Evolutionary conservation across 2,797 vertebrate genomes (phyloP).

Genomic region (Pyrrhura leucotis): DNA sequence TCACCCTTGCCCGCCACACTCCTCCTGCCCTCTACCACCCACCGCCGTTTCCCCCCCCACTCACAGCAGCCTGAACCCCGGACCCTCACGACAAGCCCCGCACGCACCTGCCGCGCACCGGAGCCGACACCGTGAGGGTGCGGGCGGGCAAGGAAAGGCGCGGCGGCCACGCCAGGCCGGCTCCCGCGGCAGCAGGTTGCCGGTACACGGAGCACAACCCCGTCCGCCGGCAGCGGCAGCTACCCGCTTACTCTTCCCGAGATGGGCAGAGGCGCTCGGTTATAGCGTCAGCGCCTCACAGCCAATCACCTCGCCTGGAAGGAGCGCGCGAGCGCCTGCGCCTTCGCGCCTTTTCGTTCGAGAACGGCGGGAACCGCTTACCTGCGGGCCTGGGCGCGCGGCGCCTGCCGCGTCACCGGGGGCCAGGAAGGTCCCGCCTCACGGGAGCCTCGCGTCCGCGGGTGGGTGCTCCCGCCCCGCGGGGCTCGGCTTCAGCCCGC

Average conservation of each 20-base stretch:
- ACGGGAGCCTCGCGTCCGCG: too few relatives aligned
- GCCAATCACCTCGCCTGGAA: background rate
- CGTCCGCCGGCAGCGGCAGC: background rate
- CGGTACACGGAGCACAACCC: background rate
- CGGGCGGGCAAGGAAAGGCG: background rate
- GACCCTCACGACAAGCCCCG: background rate
- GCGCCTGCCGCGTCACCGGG: background rate
- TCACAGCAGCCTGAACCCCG: rapidly evolving
- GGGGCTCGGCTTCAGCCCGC: too few relatives aligned
- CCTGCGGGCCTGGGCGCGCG: too few relatives aligned
- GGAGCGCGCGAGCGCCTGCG: background rate
- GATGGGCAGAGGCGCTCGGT: background rate
- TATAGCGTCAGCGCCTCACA: background rate
- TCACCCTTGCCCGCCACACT: too few relatives aligned
- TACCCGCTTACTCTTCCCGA: rapidly evolving
- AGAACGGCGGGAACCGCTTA: rapidly evolving
- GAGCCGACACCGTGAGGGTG: background rate
- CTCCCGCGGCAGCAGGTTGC: background rate
- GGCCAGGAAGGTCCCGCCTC: too few relatives aligned
- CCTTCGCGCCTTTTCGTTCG: background rate
- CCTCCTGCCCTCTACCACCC: too few relatives aligned
- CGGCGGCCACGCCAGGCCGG: background rate
- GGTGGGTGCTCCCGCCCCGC: too few relatives aligned
- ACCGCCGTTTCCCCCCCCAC: too few relatives aligned
- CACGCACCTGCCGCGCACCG: background rate